Evolutionary conservation across 2,888 invertebrate genomes (phyloP).

Genomic region (Diarsia rubi): DNA sequence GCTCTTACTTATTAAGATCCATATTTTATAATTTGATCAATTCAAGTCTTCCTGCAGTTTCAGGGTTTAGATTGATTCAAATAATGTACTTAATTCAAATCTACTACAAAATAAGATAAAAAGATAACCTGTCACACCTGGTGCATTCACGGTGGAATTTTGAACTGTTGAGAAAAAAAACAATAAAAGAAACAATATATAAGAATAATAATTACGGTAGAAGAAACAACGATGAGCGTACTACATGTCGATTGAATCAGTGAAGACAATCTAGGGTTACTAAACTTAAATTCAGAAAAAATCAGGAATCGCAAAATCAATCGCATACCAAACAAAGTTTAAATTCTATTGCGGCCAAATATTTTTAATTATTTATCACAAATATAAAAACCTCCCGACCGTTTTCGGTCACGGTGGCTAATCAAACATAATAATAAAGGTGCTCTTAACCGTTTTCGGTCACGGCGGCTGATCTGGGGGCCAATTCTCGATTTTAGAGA

Average conservation of each 20-base stretch:
- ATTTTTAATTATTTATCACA: neutral
- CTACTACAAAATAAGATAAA: conserved; percentile 32
- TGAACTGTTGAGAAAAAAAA: conserved; percentile 61
- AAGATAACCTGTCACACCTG: conserved; percentile 60
- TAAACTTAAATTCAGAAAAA: neutral
- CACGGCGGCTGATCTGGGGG: neutral
- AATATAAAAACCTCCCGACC: neutral
- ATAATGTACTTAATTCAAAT: conserved; percentile 6
- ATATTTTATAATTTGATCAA: neutral
- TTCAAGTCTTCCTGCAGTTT: neutral
- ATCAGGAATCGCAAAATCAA: neutral
- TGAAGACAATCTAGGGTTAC: conserved; percentile 5
- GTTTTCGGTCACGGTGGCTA: too few species aligned
- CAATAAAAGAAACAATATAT: conserved; percentile 18
- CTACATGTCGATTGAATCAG: neutral
- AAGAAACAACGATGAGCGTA: neutral
- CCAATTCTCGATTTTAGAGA: too few species aligned
- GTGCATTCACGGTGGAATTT: conserved; percentile 60
- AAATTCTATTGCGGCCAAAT: neutral
- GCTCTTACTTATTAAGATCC: neutral
- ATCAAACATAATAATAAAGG: neutral
- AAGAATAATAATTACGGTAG: neutral
- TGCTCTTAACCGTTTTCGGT: neutral
- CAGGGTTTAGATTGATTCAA: neutral
- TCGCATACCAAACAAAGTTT: neutral